Evolutionary conservation across 1,140 invertebrate genomes (phyloP).

Genomic region (Atopsyche davidsoni): DNA sequence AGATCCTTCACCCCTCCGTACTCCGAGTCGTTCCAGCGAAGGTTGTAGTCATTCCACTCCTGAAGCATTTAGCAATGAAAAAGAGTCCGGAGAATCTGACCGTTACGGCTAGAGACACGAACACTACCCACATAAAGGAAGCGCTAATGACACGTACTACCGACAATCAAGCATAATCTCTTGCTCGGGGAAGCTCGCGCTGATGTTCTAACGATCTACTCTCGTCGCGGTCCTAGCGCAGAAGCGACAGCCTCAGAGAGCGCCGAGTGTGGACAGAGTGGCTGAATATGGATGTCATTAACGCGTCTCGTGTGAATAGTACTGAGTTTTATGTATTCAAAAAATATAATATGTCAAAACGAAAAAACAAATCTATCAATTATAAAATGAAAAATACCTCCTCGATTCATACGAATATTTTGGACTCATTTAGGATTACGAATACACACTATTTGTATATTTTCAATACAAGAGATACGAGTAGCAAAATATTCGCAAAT

Average conservation of each 20-base stretch:
- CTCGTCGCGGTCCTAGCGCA: slow-evolving; percentile 13
- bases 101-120: too few relatives aligned
- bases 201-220: not conserved
- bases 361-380: too few relatives aligned
- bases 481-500: not conserved
- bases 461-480: not conserved
- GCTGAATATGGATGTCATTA: slow-evolving; percentile 27
- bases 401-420: not conserved
- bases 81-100: too few relatives aligned
- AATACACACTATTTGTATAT: not conserved
- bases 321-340: slow-evolving; percentile 3
- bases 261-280: slow-evolving; percentile 4
- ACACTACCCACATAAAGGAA: slow-evolving; percentile 28
- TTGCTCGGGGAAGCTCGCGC: not conserved
- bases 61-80: slow-evolving; percentile 41
- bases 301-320: slow-evolving; percentile 26
- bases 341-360: too few relatives aligned
- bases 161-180: slow-evolving; percentile 28
- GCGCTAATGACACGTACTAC: slow-evolving; percentile 31
- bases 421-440: too few relatives aligned
- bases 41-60: slow-evolving; percentile 97
- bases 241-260: slow-evolving; percentile 11
- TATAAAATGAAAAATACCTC: too few relatives aligned
- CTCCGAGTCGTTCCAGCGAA: slow-evolving; percentile 91
- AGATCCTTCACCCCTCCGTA: slow-evolving; percentile 91